A percentile compares a stretch with the other conserved stretches of the same genome.
These are phyloP conservation scores for Euplexia lucipara DNA, from an alignment of 2,888 invertebrate genomes.

Conservation along the genomic window DNA sequence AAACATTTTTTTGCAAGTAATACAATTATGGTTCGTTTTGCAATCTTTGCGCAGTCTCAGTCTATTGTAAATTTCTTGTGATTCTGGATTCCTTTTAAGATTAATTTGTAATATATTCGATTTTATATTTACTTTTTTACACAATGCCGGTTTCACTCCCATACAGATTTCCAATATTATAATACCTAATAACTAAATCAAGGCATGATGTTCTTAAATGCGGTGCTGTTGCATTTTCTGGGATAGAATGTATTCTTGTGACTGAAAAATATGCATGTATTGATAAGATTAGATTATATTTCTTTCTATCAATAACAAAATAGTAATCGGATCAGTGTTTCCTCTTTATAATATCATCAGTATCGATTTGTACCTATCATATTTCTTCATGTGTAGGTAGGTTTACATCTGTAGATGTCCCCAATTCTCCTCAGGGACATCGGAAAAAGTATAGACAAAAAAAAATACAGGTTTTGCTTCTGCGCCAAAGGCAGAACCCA, in stretches of 20 bases:
- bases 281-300: too few relatives aligned
- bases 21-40: slow-evolving; percentile 3
- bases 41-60: not conserved
- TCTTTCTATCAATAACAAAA: too few relatives aligned
- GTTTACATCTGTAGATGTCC: not conserved
- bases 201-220: too few relatives aligned
- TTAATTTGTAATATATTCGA: not conserved
- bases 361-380: too few relatives aligned
- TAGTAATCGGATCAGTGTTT: too few relatives aligned
- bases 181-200: too few relatives aligned
- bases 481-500: slow-evolving; percentile 2
- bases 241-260: too few relatives aligned
- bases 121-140: not conserved
- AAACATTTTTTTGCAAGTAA: slow-evolving; percentile 3
- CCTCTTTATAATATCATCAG: too few relatives aligned
- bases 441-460: not conserved
- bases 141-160: too few relatives aligned
- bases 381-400: not conserved
- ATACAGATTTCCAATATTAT: too few relatives aligned
- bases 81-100: not conserved
- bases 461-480: slow-evolving; percentile 4
- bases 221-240: too few relatives aligned
- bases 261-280: too few relatives aligned
- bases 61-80: not conserved
- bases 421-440: not conserved